These are phyloP conservation scores for Chesias legatella DNA, from an alignment of 2,888 invertebrate genomes.

Conservation along the genomic window DNA sequence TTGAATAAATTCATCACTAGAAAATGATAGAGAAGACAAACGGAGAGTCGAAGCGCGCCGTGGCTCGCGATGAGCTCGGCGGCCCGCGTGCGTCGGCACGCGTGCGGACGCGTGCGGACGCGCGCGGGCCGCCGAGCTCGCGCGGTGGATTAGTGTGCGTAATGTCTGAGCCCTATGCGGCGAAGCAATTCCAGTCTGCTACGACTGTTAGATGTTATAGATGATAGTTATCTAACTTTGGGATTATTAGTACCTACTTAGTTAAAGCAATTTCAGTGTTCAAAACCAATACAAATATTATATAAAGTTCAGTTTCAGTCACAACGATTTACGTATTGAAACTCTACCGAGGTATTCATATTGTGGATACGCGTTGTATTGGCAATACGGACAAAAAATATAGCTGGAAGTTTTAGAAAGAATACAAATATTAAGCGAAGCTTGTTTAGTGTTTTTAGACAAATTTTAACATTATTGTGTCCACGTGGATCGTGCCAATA, in stretches of 20 bases:
- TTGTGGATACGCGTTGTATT: too few relatives aligned
- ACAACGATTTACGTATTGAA: too few relatives aligned
- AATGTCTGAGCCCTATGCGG: conserved; percentile 9
- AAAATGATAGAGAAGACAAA: conserved; percentile 91
- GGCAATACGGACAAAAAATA: too few relatives aligned
- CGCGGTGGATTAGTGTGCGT: conserved; percentile 21
- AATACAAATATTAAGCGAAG: too few relatives aligned
- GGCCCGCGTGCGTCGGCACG: conserved; percentile 29
- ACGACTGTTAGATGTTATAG: background rate
- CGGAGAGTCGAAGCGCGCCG: conserved; percentile 79
- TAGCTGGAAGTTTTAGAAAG: too few relatives aligned
- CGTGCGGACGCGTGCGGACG: conserved; percentile 24
- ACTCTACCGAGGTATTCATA: too few relatives aligned
- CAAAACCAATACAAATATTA: too few relatives aligned
- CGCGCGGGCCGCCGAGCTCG: conserved; percentile 17
- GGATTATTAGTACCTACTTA: too few relatives aligned
- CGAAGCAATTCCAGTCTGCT: conserved; percentile 8
- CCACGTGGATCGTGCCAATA: conserved; percentile 2
- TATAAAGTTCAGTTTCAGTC: too few relatives aligned
- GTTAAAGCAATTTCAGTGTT: too few relatives aligned
- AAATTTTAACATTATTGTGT: conserved; percentile 3
- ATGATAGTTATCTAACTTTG: too few relatives aligned
- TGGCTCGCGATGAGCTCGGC: conserved; percentile 19
- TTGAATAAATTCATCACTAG: conserved; percentile 98
- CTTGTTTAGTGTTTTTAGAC: conserved; percentile 9